Evolutionary conservation across 2,797 vertebrate species (phyloP).

Genomic region (Pangasius mekongensis): DNA sequence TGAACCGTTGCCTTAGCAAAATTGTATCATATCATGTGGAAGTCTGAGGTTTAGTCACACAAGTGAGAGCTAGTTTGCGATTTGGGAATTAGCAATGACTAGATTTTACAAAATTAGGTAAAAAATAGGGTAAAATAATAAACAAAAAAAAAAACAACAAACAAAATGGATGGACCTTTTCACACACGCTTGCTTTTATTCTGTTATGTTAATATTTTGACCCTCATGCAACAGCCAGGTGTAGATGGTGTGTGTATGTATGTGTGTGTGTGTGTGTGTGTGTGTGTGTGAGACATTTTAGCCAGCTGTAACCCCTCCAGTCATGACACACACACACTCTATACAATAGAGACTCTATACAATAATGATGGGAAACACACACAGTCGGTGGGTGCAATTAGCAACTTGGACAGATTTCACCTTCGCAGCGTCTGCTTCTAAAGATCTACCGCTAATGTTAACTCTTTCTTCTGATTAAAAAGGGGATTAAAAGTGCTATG

Average conservation of each 20-base stretch:
- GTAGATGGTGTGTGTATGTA: background rate
- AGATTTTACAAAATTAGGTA: too few relatives aligned
- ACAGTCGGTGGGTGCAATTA: background rate
- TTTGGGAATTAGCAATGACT: too few relatives aligned
- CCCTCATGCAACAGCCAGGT: background rate
- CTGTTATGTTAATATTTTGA: too few relatives aligned
- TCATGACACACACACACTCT: background rate
- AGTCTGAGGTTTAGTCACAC: too few relatives aligned
- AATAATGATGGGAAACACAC: background rate
- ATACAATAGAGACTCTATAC: too few relatives aligned
- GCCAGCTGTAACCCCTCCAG: background rate
- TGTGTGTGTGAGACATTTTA: background rate
- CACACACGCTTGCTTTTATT: too few relatives aligned
- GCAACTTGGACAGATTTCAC: background rate
- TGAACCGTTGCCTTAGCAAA: too few relatives aligned
- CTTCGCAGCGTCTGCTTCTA: background rate
- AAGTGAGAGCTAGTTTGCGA: too few relatives aligned
- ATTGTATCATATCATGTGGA: too few relatives aligned
- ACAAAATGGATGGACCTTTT: too few relatives aligned
- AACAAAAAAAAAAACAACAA: too few relatives aligned
- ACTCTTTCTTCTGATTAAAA: background rate
- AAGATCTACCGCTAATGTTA: background rate
- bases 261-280: background rate
- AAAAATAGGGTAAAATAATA: too few relatives aligned
- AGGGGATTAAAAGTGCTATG: background rate